Evolutionary conservation across 1,140 invertebrate genomes (phyloP), one percentile per base, ranked within the genome.

Genomic region (Agrilus planipennis): DNA sequence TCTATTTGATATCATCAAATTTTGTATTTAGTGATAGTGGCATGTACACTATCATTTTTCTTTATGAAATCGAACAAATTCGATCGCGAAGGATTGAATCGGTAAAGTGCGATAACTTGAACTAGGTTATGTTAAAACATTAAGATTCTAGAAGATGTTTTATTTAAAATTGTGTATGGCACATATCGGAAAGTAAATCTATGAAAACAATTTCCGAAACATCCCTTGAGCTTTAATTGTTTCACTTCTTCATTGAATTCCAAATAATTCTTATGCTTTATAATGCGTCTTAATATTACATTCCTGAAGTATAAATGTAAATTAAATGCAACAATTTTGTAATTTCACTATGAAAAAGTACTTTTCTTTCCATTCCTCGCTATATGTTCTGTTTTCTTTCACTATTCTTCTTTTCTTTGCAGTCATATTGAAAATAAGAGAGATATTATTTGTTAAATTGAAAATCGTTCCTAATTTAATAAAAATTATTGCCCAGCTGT

Each of bases 261-360:
- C 39, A 35, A 34, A 42, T 42, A 32, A 32, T 38, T 16, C 4
- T 29, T 29, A 39, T 38, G 38, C 42, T 43, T 51, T 42, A 40
- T 51, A 51, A 47, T 54, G 48, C 34, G 43, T 45, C 28, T 51
- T 54, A 19, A 56, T 40, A 43, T 53, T 58, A 31, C 48, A 51
- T 48, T 54, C 52, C 41, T 58, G 50, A 29, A 53, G 41, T 27
- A 53, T 40, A 37, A 49, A 31, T 40, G 22, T 46, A 51, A 44
- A 51, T 46, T 34, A 53, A 44, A 47, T 51, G 46, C 37, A 46
- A 18, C 38, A 32, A 38, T 44, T 38, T 44, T 22, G 34, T 38
- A 22, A 32, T 44, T 44, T 32, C 27, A 30, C 21, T 36, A 14
- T 35, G 17, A 42, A 42, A 34, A 42, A 29, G 18, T 42, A 42